These are phyloP conservation scores for Slavum lentiscoides DNA, from an alignment of 2,888 invertebrate species.

Conservation along the genomic window DNA sequence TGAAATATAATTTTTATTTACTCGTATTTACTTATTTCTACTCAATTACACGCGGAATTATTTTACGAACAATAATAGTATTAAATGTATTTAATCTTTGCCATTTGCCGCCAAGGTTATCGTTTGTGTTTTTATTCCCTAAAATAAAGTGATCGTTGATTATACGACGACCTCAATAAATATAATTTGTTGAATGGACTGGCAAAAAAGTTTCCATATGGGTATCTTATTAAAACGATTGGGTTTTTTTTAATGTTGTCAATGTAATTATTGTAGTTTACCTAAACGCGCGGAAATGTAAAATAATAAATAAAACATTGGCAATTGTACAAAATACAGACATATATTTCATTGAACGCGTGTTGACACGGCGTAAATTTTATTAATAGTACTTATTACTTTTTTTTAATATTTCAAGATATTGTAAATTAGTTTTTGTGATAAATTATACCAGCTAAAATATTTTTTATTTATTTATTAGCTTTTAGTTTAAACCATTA, in stretches of 20 bases:
- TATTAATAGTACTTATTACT: neutral
- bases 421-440: too few species aligned
- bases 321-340: too few species aligned
- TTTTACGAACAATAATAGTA: neutral
- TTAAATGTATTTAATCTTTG: neutral
- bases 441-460: neutral
- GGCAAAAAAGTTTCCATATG: too few species aligned
- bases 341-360: too few species aligned
- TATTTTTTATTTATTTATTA: too few species aligned
- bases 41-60: neutral
- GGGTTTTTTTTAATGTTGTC: too few species aligned
- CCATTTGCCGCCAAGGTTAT: neutral
- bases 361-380: neutral
- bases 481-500: too few species aligned
- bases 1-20: neutral
- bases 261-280: too few species aligned
- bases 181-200: neutral
- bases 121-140: conserved; percentile 19
- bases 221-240: too few species aligned
- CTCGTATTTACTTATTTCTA: neutral
- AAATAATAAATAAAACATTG: too few species aligned
- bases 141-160: neutral
- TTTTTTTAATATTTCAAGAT: neutral
- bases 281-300: too few species aligned
- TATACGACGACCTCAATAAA: neutral